Percentiles rank a stretch among this genome's conserved stretches.
phyloP scores from a whole-genome alignment of 2,797 vertebrate genomes.

The Synaphobranchus kaupii region DNA sequence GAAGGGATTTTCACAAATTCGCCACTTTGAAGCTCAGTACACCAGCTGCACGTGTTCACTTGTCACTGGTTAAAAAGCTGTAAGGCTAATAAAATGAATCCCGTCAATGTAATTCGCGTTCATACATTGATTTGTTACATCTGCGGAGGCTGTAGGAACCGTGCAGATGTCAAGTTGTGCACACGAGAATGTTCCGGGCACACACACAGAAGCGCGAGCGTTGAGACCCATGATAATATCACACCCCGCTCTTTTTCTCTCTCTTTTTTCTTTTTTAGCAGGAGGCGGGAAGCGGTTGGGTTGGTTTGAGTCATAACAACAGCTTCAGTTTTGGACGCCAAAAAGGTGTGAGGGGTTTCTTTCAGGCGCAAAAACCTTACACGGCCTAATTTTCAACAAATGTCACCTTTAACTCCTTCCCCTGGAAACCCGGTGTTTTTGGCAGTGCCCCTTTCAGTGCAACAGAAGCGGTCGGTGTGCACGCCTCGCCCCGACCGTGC shows the following conservation, averaged over 20 bases:
- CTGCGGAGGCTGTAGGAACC: constrained; percentile 19
- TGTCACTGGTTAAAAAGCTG: constrained; percentile 39
- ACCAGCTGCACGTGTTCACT: constrained; percentile 39
- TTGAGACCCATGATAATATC: constrained; percentile 29
- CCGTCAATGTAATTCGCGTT: constrained; percentile 34
- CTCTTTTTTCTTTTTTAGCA: constrained; percentile 7
- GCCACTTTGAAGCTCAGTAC: constrained; percentile 33
- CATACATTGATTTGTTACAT: constrained; percentile 33
- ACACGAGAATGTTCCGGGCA: constrained; percentile 25
- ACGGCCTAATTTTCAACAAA: constrained; percentile 62
- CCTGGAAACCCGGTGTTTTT: constrained; percentile 52
- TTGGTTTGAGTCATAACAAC: constrained; percentile 37
- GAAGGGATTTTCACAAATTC: constrained; percentile 32
- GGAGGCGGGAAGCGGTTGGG: background rate
- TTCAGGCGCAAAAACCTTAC: constrained; percentile 46
- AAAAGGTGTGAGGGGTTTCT: constrained; percentile 43
- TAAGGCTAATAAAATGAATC: constrained; percentile 33
- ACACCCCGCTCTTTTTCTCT: constrained; percentile 28
- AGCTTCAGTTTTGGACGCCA: constrained; percentile 42
- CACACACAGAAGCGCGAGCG: constrained; percentile 30
- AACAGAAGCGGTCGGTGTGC: constrained; percentile 30
- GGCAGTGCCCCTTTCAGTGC: constrained; percentile 34
- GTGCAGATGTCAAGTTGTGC: constrained; percentile 37
- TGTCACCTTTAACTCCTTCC: constrained; percentile 60
- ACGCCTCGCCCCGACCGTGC: constrained; percentile 6